A percentile compares a stretch with the other conserved stretches of the same genome.
Evolutionary conservation across 2,888 invertebrate genomes (phyloP).

Genomic region (Heteropelma amictum): DNA sequence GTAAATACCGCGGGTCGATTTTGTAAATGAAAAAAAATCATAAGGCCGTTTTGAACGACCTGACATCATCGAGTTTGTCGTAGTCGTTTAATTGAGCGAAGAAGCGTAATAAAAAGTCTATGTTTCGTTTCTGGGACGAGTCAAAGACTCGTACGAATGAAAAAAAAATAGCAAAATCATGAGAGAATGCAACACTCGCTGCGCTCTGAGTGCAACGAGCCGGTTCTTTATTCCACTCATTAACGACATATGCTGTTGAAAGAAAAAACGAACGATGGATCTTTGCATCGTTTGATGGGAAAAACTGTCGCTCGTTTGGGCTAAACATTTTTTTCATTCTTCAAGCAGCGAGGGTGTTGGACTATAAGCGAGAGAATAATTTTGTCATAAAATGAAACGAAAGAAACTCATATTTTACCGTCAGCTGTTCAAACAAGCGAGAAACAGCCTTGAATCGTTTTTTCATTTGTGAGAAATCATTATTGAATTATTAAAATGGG

Average conservation of each 20-base stretch:
- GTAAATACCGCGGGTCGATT: too few species aligned
- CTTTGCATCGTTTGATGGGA: slow-evolving; percentile 8
- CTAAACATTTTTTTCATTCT: slow-evolving; percentile 10
- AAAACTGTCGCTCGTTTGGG: slow-evolving; percentile 3
- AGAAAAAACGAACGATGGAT: background rate
- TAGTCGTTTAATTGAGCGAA: slow-evolving; percentile 1
- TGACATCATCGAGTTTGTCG: background rate
- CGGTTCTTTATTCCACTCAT: slow-evolving; percentile 17
- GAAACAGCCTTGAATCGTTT: slow-evolving; percentile 23
- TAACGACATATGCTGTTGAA: background rate
- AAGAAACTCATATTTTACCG: slow-evolving; percentile 22
- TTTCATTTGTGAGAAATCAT: too few species aligned
- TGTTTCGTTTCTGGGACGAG: background rate
- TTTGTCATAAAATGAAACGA: slow-evolving; percentile 21
- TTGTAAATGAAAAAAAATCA: background rate
- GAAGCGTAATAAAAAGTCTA: slow-evolving; percentile 14
- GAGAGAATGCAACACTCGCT: background rate
- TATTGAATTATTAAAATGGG: too few species aligned
- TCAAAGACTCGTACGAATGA: slow-evolving; percentile 4
- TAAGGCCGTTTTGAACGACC: background rate
- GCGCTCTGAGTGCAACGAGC: background rate
- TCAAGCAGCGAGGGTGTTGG: slow-evolving; percentile 20
- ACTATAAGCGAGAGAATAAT: slow-evolving; percentile 17
- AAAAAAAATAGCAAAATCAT: background rate
- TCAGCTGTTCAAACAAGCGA: slow-evolving; percentile 11